These are phyloP conservation scores for Condylostylus longicornis DNA, from an alignment of 1,140 invertebrate genomes.

Conservation along the genomic window DNA sequence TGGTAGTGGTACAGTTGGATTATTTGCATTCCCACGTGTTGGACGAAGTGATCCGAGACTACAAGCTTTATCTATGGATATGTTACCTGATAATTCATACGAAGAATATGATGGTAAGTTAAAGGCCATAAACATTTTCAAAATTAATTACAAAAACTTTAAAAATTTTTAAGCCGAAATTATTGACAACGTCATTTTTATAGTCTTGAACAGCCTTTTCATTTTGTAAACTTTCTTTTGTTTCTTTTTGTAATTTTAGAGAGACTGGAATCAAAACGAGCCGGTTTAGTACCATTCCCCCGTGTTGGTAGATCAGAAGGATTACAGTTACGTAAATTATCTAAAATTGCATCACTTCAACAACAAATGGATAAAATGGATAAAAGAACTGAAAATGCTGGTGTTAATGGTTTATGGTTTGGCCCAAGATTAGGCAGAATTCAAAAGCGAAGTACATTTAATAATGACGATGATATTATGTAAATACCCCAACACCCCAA, in stretches of 20 bases:
- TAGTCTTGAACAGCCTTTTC: background rate
- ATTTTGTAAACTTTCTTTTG: background rate
- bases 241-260: conserved; percentile 19
- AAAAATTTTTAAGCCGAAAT: background rate
- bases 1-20: conserved; percentile 34
- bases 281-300: conserved; percentile 38
- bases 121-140: too few relatives aligned
- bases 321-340: conserved; percentile 25
- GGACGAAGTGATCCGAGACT: conserved; percentile 35
- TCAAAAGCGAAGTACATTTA: conserved; percentile 12
- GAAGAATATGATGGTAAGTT: conserved; percentile 28
- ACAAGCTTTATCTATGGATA: conserved; percentile 2
- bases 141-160: background rate
- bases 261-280: conserved; percentile 24
- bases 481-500: too few relatives aligned
- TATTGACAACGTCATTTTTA: background rate
- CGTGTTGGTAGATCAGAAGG: conserved; percentile 35
- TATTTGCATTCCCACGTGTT: conserved; percentile 40
- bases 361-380: conserved; percentile 17
- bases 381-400: conserved; percentile 25
- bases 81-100: conserved; percentile 12
- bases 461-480: too few relatives aligned
- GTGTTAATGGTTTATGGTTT: conserved; percentile 39
- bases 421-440: conserved; percentile 36
- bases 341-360: conserved; percentile 23